phyloP scores from a whole-genome alignment of 2,888 invertebrate species.

The Archaeoteleia sp. region DNA sequence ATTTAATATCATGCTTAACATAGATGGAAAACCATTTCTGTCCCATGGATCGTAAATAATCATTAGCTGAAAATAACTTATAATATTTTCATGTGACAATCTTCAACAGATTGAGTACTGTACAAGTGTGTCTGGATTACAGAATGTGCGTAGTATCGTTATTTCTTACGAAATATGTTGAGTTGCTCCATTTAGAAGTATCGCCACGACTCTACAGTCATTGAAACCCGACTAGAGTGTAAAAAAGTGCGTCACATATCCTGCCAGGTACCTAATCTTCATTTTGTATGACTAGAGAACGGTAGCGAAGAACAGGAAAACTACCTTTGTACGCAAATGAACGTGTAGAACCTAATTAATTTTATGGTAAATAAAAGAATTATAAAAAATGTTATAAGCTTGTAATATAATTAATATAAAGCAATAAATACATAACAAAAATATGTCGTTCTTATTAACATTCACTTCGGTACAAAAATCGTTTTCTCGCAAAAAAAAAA shows the following conservation, averaged over 20 bases:
- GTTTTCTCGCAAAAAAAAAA: too few species aligned
- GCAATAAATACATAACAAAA: too few species aligned
- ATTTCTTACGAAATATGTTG: constrained; percentile 16
- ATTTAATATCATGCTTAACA: constrained; percentile 2
- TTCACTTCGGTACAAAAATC: too few species aligned
- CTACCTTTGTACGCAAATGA: too few species aligned
- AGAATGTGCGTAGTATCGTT: constrained; percentile 14
- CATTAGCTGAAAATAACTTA: background rate
- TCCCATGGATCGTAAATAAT: background rate
- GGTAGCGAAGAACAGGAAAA: too few species aligned
- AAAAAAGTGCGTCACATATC: constrained; percentile 3
- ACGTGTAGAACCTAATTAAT: too few species aligned
- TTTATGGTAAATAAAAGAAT: too few species aligned
- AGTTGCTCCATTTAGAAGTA: constrained; percentile 9
- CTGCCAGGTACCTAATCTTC: constrained; percentile 18
- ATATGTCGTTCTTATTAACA: too few species aligned
- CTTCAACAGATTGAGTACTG: constrained; percentile 12
- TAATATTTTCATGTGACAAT: background rate
- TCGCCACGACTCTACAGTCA: constrained; percentile 1
- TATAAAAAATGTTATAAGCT: too few species aligned
- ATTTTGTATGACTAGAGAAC: background rate
- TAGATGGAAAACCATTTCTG: background rate
- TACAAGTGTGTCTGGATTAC: constrained; percentile 1
- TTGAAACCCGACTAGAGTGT: constrained; percentile 10
- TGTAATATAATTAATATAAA: too few species aligned